A percentile compares a stretch with the other conserved stretches of the same genome.
Evolutionary conservation across 2,888 invertebrate genomes (phyloP).

Genomic region (Troides oblongomaculatus): DNA sequence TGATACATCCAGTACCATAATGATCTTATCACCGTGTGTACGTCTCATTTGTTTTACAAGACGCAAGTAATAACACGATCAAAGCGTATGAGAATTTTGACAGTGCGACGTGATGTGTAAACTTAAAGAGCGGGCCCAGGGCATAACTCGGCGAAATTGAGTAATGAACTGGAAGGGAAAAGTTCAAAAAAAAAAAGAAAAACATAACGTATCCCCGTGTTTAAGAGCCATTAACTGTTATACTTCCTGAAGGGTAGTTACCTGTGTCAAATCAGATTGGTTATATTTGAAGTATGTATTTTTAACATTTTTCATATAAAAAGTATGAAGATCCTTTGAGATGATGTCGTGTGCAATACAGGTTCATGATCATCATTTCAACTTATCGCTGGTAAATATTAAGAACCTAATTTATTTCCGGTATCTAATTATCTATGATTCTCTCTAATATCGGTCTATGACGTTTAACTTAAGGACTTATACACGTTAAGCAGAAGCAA

Average conservation of each 20-base stretch:
- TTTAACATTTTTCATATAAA: too few relatives aligned
- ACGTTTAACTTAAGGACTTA: too few relatives aligned
- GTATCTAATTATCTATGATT: too few relatives aligned
- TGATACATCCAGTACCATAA: constrained; percentile 27
- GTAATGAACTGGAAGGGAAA: constrained; percentile 36
- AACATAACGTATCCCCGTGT: constrained; percentile 11
- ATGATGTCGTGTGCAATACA: too few relatives aligned
- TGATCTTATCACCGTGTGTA: constrained; percentile 33
- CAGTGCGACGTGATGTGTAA: constrained; percentile 64
- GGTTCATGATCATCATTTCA: too few relatives aligned
- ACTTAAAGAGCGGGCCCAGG: constrained; percentile 49
- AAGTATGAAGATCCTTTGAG: too few relatives aligned
- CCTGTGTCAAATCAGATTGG: not conserved
- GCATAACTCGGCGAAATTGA: constrained; percentile 42
- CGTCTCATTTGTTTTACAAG: constrained; percentile 71
- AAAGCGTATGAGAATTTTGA: constrained; percentile 76
- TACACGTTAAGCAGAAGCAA: too few relatives aligned
- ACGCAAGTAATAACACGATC: constrained; percentile 73
- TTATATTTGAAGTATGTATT: not conserved
- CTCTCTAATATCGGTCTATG: too few relatives aligned
- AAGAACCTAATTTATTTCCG: too few relatives aligned
- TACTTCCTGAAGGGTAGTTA: not conserved
- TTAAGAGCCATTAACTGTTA: constrained; percentile 12
- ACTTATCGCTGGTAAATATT: too few relatives aligned
- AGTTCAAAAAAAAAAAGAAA: constrained; percentile 13